phyloP scores from a whole-genome alignment of 2,888 invertebrate genomes.

The Cetonia aurata region DNA sequence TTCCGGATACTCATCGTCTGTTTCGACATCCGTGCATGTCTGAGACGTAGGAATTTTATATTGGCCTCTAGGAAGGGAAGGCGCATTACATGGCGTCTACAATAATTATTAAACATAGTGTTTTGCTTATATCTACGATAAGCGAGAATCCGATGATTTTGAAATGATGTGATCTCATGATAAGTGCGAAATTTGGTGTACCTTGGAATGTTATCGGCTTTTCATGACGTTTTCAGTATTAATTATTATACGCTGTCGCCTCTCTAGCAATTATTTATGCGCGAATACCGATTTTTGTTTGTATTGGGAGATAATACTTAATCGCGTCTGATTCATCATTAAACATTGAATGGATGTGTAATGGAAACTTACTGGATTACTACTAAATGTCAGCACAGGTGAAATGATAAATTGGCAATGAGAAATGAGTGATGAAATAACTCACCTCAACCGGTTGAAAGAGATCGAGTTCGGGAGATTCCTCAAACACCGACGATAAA shows the following conservation, averaged over 20 bases:
- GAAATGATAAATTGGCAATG: neutral
- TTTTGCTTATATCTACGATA: neutral
- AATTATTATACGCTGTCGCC: neutral
- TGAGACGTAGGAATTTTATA: slow-evolving; percentile 53
- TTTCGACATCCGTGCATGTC: slow-evolving; percentile 56
- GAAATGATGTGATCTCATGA: neutral
- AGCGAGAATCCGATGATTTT: slow-evolving; percentile 2
- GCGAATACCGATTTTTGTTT: neutral
- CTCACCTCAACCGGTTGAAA: slow-evolving; percentile 58
- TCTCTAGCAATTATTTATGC: neutral
- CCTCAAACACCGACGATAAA: slow-evolving; percentile 59
- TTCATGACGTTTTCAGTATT: neutral
- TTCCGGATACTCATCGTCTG: slow-evolving; percentile 56
- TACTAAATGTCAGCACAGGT: neutral
- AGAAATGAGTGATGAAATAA: neutral
- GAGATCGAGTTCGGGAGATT: slow-evolving; percentile 51
- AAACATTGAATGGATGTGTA: slow-evolving; percentile 20
- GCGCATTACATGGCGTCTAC: slow-evolving; percentile 52
- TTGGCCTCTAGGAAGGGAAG: slow-evolving; percentile 50
- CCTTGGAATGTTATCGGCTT: too few species aligned
- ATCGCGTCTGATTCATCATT: slow-evolving; percentile 10
- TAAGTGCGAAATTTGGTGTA: neutral
- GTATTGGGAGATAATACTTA: slow-evolving; percentile 6
- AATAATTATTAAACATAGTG: slow-evolving; percentile 45
- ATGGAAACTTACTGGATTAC: slow-evolving; percentile 29